These are phyloP conservation scores for Tubulanus polymorphus DNA, from an alignment of 2,888 invertebrate genomes.

Conservation along the genomic window DNA sequence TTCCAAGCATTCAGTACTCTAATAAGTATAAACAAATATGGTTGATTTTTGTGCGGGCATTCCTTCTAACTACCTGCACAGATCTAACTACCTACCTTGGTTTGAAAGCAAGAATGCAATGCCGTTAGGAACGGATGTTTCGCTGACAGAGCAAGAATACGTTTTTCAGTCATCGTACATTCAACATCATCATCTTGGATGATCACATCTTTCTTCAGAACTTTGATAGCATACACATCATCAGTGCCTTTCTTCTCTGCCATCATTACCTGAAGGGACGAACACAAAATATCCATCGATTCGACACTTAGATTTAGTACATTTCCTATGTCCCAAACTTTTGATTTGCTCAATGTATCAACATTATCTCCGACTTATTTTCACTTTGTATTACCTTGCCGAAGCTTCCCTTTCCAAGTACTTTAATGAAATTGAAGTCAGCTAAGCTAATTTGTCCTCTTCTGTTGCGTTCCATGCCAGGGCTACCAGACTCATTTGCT, in stretches of 20 bases:
- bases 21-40: no score
- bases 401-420: conserved; percentile 97
- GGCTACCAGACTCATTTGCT: conserved; percentile 36
- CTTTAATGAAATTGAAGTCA: conserved; percentile 97
- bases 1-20: no score
- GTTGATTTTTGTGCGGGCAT: neutral
- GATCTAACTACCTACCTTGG: conserved; percentile 70
- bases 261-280: conserved; percentile 75
- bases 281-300: neutral
- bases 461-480: conserved; percentile 33
- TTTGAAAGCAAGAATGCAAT: conserved; percentile 95
- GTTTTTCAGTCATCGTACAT: conserved; percentile 97
- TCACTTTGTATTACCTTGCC: conserved; percentile 64
- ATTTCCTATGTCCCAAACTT: no score
- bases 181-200: conserved; percentile 99
- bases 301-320: neutral
- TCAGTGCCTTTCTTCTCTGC: conserved; percentile 91
- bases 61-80: no score
- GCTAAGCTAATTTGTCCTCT: conserved; percentile 53
- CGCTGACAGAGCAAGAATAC: conserved; percentile 94
- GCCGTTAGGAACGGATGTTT: conserved; percentile 97
- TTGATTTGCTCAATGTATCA: neutral
- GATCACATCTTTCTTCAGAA: conserved; percentile 95
- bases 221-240: conserved; percentile 70
- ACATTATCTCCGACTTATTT: neutral